Evolutionary conservation across 2,113 vertebrate species (phyloP).

Genomic region (Macaca mulatta): DNA sequence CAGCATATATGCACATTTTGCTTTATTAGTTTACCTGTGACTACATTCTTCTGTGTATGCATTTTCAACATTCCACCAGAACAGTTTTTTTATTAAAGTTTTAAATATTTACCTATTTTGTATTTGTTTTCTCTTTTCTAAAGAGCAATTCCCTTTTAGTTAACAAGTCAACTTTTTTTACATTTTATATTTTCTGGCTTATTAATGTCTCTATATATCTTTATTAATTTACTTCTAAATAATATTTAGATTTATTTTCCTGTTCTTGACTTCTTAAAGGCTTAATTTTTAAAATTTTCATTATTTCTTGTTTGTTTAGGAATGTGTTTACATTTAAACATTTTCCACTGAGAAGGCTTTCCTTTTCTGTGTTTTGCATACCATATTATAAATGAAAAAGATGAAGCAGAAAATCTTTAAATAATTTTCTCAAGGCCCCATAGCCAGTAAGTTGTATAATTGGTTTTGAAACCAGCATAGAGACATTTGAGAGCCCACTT

Average conservation of each 20-base stretch:
- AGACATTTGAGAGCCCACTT: background rate
- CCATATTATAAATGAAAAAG: background rate
- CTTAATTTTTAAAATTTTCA: background rate
- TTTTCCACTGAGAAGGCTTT: background rate
- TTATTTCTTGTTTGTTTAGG: background rate
- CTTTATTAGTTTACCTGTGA: background rate
- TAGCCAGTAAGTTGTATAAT: background rate
- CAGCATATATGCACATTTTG: background rate
- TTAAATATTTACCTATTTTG: background rate
- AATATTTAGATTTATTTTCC: background rate
- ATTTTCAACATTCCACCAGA: background rate
- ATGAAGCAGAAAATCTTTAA: background rate
- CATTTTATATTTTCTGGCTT: background rate
- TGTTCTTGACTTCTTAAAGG: background rate
- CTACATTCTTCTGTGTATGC: background rate
- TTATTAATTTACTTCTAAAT: background rate
- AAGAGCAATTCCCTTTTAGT: background rate
- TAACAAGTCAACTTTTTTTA: conserved; percentile 26
- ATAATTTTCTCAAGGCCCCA: background rate
- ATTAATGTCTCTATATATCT: background rate
- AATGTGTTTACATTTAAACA: background rate
- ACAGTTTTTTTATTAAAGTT: background rate
- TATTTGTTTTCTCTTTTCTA: background rate
- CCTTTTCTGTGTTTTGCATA: background rate
- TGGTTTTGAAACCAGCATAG: background rate